Conservation (phyloP, 2,888 invertebrate species). For the Eupithecia abbreviata region DNA sequence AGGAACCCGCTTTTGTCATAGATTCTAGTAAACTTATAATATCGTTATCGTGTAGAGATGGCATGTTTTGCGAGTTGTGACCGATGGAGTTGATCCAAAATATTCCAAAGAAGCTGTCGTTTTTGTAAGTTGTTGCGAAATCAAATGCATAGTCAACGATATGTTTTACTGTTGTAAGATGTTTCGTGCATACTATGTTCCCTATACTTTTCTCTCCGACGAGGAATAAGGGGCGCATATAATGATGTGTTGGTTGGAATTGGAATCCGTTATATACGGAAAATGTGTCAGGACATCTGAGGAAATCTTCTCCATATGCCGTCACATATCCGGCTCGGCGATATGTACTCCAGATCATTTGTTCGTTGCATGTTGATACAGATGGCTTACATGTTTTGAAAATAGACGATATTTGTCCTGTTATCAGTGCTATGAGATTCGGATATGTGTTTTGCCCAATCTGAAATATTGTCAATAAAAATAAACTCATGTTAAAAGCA, state of each 20-base stretch:
- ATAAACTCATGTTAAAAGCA: neutral
- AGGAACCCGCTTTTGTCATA: constrained; percentile 77
- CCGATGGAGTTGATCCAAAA: constrained; percentile 91
- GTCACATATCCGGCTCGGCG: constrained; percentile 88
- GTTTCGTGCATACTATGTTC: constrained; percentile 65
- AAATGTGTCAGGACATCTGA: constrained; percentile 87
- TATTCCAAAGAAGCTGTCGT: constrained; percentile 86
- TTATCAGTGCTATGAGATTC: constrained; percentile 91
- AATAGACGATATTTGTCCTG: constrained; percentile 84
- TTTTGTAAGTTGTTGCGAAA: constrained; percentile 84
- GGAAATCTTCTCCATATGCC: constrained; percentile 89
- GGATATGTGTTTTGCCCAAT: constrained; percentile 94
- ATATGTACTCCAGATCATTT: constrained; percentile 90
- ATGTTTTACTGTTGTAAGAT: constrained; percentile 85
- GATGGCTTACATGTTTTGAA: constrained; percentile 76
- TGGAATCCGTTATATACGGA: constrained; percentile 84
- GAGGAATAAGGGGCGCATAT: constrained; percentile 88
- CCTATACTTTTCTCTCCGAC: constrained; percentile 83
- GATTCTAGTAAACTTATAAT: constrained; percentile 81
- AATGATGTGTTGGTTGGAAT: constrained; percentile 90
- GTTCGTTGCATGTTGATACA: constrained; percentile 86
- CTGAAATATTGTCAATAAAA: constrained; percentile 61
- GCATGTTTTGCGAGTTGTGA: constrained; percentile 86
- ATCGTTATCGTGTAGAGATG: constrained; percentile 85
- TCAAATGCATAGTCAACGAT: constrained; percentile 86